Evolutionary conservation across 2,888 invertebrate genomes (phyloP), one percentile per base, ranked within the genome.

Genomic region (Morpho achilles): DNA sequence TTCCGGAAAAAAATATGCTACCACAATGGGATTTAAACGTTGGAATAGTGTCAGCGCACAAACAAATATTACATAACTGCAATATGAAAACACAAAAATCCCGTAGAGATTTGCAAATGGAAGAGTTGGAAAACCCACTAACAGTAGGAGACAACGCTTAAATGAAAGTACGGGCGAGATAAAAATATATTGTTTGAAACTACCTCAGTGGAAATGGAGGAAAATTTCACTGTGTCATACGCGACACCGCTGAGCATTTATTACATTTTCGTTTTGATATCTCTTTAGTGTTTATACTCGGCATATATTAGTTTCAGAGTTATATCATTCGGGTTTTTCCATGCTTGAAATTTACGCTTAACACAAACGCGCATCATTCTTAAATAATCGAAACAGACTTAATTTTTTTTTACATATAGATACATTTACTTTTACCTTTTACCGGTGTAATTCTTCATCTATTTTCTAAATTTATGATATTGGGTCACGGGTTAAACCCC

Each of bases 121-220:
- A 63, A 60, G 53, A 58, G 57, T 59, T 58, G 56, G 59, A 59
- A 61, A 58, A 58, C 58, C 40, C 22, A 59, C 32, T 49, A 53
- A 52, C 59, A 56, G 51, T 49, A 42, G 56, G 50, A 56, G 58
- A 51, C 48, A 54, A 53, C 54, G 50, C 50, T 47, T 45, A 56
- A 63, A 58, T 59, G 53, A 63, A 61, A 61, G 54, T 46, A 59
- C 43, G 50, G 47, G 41, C 48, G 60, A 58, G 57, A 62, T 60
- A 60, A 62, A 65, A 66, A 59, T 61, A 59, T 59, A 60, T 60
- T 60, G 63, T 62, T 60, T 61, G 48, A 54, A 62, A 51, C 50
- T 55, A 56, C 50, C 51, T 60, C 53, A 61, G 48, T 59, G 32
- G 42, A 58, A 56, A 56, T 53, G 50, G 54, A 23, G 41, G 10